Percentiles rank a stretch among this genome's conserved stretches.
Evolutionary conservation across 1,140 invertebrate genomes (phyloP).

Genomic region (Marisa cornuarietis): DNA sequence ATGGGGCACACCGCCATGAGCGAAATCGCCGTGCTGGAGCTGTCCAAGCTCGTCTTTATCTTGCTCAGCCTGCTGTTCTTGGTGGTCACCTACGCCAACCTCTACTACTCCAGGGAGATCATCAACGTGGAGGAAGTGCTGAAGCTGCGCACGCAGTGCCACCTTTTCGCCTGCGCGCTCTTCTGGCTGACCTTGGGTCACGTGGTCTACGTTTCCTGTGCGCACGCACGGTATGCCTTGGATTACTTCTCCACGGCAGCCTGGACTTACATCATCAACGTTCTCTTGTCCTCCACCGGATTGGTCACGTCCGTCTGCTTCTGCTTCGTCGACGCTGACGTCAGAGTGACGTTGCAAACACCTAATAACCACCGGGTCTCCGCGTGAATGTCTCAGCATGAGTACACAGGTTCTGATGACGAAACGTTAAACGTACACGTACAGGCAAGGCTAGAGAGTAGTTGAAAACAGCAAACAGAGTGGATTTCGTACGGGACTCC

Average conservation of each 20-base stretch:
- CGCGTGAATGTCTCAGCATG: not conserved
- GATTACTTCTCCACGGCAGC: constrained; percentile 20
- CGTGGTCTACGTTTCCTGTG: constrained; percentile 17
- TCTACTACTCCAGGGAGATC: constrained; percentile 19
- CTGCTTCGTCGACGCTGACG: constrained; percentile 19
- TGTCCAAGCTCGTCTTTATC: constrained; percentile 17
- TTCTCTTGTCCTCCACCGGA: constrained; percentile 13
- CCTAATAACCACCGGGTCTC: not conserved
- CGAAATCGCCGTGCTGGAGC: constrained; percentile 22
- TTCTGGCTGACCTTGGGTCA: constrained; percentile 21
- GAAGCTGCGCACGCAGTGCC: constrained; percentile 14
- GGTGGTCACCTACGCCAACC: constrained; percentile 9
- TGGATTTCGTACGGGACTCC: not conserved
- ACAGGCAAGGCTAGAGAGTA: no score
- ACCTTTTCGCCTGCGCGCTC: constrained; percentile 5
- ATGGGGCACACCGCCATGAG: constrained; percentile 14
- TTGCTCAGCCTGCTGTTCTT: constrained; percentile 15
- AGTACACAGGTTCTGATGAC: no score
- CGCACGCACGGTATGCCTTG: constrained; percentile 20
- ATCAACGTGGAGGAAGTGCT: constrained; percentile 28
- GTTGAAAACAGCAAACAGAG: no score
- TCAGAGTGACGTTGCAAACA: constrained; percentile 5
- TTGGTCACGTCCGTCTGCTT: constrained; percentile 15
- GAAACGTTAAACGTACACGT: no score
- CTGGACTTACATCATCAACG: constrained; percentile 20